Conservation (phyloP, 1,140 invertebrate genomes). For the Parapsyche elsis region DNA sequence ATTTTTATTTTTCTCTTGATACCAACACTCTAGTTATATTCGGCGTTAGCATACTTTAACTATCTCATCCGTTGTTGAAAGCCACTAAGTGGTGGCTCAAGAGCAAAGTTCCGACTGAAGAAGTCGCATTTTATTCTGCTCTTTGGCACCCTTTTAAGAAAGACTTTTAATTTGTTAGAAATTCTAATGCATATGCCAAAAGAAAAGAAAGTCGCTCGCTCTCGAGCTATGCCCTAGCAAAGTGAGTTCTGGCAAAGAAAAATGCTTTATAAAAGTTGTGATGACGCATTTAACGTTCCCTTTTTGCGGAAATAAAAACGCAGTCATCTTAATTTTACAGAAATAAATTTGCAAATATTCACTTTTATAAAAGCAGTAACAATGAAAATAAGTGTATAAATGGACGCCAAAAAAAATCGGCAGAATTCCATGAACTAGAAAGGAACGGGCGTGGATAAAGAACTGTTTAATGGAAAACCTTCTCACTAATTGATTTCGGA, state of each 20-base stretch:
- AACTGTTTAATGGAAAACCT: conserved; percentile 30
- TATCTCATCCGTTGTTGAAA: neutral
- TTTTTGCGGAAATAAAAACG: neutral
- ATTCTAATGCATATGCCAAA: neutral
- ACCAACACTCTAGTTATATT: neutral
- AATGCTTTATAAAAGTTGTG: neutral
- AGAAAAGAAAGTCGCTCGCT: neutral
- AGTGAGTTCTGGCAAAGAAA: neutral
- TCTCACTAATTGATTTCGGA: conserved; percentile 28
- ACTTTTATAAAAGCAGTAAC: neutral
- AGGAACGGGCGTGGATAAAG: conserved; percentile 9
- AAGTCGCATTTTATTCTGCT: conserved; percentile 2
- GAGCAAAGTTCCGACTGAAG: conserved; percentile 2
- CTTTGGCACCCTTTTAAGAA: neutral
- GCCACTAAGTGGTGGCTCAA: neutral
- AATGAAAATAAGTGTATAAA: conserved; percentile 12
- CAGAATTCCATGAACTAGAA: neutral
- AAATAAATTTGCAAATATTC: neutral
- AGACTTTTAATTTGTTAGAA: neutral
- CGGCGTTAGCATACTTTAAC: neutral
- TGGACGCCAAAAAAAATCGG: neutral
- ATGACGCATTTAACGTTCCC: neutral
- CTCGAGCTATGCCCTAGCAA: too few relatives aligned
- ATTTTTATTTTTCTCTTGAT: neutral
- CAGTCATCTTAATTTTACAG: too few relatives aligned